Percentiles rank a stretch among this genome's conserved stretches.
phyloP scores from a whole-genome alignment of 2,113 vertebrate genomes.

The Stigmatopora argus region DNA sequence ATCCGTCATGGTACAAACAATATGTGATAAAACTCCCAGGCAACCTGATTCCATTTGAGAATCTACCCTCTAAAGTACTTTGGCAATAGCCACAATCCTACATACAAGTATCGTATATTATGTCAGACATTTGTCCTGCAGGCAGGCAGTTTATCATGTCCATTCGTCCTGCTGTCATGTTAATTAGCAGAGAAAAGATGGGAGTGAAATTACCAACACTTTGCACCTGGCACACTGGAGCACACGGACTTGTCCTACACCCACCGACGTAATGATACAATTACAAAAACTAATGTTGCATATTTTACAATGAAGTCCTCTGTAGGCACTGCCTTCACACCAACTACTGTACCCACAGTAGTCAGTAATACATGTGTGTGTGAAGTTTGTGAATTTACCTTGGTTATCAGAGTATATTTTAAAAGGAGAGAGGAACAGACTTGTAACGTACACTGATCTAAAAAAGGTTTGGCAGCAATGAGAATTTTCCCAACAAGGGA shows the following conservation, averaged over 20 bases:
- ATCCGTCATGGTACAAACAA: constrained; percentile 3
- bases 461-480: constrained; percentile 47
- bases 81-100: constrained; percentile 48
- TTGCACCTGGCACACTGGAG: constrained; percentile 24
- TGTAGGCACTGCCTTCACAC: constrained; percentile 29
- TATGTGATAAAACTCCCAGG: constrained; percentile 17
- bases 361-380: constrained; percentile 22
- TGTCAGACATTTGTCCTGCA: constrained; percentile 69
- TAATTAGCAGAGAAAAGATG: constrained; percentile 74
- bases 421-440: constrained; percentile 38
- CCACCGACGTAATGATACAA: constrained; percentile 52
- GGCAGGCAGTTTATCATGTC: constrained; percentile 71
- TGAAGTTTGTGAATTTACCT: constrained; percentile 32
- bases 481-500: constrained; percentile 53
- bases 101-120: constrained; percentile 54
- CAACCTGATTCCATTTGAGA: constrained; percentile 48
- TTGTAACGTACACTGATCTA: constrained; percentile 54
- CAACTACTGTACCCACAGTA: constrained; percentile 8
- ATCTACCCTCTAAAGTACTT: constrained; percentile 54
- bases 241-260: constrained; percentile 24
- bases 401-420: constrained; percentile 46
- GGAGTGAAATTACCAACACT: constrained; percentile 66
- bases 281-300: constrained; percentile 45
- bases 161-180: constrained; percentile 78
- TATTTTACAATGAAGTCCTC: constrained; percentile 23